Evolutionary conservation across 2,797 vertebrate species (phyloP).

Genomic region (Corythornis leucogaster): DNA sequence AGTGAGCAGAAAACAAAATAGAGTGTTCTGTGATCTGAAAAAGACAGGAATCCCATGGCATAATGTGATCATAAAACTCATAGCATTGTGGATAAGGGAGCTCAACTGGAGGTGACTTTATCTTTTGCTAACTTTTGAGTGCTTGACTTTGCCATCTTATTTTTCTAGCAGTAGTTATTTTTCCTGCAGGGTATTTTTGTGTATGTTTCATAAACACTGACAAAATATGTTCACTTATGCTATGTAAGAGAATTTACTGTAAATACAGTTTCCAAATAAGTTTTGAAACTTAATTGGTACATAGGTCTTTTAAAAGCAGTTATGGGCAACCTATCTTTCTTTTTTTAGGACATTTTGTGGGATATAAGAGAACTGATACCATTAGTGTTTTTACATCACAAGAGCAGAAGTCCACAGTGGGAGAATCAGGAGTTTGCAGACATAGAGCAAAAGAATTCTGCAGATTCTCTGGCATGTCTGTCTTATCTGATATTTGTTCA

Average conservation of each 20-base stretch:
- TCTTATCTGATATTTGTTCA: slow-evolving; percentile 95
- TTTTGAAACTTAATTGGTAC: background rate
- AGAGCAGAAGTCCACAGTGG: slow-evolving; percentile 57
- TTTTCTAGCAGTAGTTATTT: background rate
- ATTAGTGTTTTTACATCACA: slow-evolving; percentile 65
- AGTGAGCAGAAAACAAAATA: background rate
- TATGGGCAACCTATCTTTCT: background rate
- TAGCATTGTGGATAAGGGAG: background rate
- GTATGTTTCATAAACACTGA: background rate
- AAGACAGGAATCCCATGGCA: background rate
- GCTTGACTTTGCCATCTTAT: background rate
- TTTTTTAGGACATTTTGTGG: slow-evolving; percentile 76
- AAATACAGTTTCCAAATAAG: background rate
- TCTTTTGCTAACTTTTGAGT: background rate
- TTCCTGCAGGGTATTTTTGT: background rate
- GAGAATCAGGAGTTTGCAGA: slow-evolving; percentile 69
- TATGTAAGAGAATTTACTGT: background rate
- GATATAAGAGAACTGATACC: slow-evolving; percentile 73
- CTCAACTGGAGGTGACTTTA: background rate
- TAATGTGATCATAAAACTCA: background rate
- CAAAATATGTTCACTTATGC: background rate
- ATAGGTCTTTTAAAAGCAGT: background rate
- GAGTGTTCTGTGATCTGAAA: background rate
- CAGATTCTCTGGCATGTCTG: slow-evolving; percentile 88
- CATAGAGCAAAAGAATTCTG: slow-evolving; percentile 73